Base-by-base conservation (phyloP, 2,797 vertebrate species). In the Ceyx erithaca region DNA sequence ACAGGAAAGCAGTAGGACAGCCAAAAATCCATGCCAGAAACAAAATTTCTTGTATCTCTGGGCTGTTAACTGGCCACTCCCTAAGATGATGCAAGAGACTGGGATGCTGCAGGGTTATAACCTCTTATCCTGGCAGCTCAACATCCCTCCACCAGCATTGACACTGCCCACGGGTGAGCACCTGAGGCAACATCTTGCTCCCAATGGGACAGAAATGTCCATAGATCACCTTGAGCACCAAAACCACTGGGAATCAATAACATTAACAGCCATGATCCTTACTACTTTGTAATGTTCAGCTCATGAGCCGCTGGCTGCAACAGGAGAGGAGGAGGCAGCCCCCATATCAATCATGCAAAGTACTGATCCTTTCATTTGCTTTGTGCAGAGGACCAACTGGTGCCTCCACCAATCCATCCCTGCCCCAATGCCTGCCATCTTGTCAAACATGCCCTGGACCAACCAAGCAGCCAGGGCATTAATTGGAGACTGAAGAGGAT, bases 201-300 rank as follows among this genome's bases (percentile, higher is more conserved):
- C 73, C 33, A 37, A 20, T 20, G 31, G 41, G 26, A 25, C 51
- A 57, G 41, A 10, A 30, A 12, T 6, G 35, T 64, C 58, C 77
- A 33, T 7, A 1, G 0, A 48, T 63, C 26, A 20, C 35, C 20
- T 17, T 3, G 3, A 35, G 51, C 7, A 4, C 59, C n/a, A 59
- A 57, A 82, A 17, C 25, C 86, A 33, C 23, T 6, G 4, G 48
- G n/a, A n/a, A 40, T 7, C 35, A 41, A 18, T 12, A 49, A 7
- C 46, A 23, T 14, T 1, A 51, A 35, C 66, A 30, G 46, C 59
- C 25, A 4, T 8, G 7, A 43, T 71, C 26, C n/a, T 55, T 18
- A 6, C 5, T 35, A 5, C 28, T 1, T 14, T 19, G 77, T 4
- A 37, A 15, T 0, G 5, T 45, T 33, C 0, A 0, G 45, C 46